Evolutionary conservation across 2,797 vertebrate genomes (phyloP), one percentile per base, ranked within the genome.

Genomic region (Microctenopoma steveboyesi): DNA sequence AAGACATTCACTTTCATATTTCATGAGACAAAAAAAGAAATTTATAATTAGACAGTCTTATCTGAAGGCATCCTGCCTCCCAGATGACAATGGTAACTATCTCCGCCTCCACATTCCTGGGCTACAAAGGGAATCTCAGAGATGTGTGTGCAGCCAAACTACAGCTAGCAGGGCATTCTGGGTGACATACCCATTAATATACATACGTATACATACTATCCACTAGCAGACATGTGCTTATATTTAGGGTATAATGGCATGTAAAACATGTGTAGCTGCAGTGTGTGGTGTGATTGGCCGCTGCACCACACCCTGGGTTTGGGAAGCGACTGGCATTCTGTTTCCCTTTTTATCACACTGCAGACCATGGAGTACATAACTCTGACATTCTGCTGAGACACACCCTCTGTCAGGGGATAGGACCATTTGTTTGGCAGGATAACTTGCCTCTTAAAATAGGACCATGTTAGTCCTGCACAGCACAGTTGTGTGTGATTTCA

Each of bases 1-100:
- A 72, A 86, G 89, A 89, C 71, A 79, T 87, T 88, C 74, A 76
- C 85, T 86, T 89, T 89, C 85, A 90, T 91, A 92, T 91, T 91
- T 90, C 82, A 88, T 56, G 71, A 87, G 81, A 84, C 82, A 83
- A 85, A 89, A 88, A 89, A 89, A 84, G 71, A 84, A 57, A 88
- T 86, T 69, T 88, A 90, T 92, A 92, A 93, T 93, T 92, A 89
- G 83, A 81, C 78, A 55, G 72, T 72, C 78, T 88, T 90, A 85
- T 92, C 89, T 91, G 88, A 90, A 82, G 88, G 86, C 88, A 86
- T 88, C 86, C 83, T 76, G 73, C 78, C 82, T 90, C 85, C 88
- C 90, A 68, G 82, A 90, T 90, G 91, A 91, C 88, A 89, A 86
- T 88, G 86, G 77, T 71, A 81, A 73, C 82, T 68, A 76, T 86